Percentiles rank a stretch among this genome's conserved stretches.
phyloP scores from a whole-genome alignment of 2,113 vertebrate genomes.

The Ameiurus melas region DNA sequence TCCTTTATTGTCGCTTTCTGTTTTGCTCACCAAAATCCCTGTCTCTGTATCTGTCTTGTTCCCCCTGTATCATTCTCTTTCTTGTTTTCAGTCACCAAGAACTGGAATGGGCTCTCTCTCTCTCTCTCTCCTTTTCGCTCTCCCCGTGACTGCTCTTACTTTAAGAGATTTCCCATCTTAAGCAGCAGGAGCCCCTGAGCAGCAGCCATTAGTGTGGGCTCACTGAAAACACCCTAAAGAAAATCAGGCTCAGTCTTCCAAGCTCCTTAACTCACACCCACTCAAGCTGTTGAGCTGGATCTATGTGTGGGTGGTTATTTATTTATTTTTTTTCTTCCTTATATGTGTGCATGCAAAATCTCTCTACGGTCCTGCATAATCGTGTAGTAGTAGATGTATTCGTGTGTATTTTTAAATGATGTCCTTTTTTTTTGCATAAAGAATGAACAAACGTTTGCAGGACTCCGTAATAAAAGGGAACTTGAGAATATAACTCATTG shows the following conservation, averaged over 20 bases:
- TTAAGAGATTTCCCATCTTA: constrained; percentile 72
- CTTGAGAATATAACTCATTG: too few relatives aligned
- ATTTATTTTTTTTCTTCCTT: constrained; percentile 20
- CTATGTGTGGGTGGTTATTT: constrained; percentile 40
- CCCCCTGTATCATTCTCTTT: constrained; percentile 65
- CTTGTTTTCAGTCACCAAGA: constrained; percentile 39
- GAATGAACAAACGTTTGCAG: not conserved
- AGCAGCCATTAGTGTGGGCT: constrained; percentile 72
- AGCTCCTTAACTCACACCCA: constrained; percentile 66
- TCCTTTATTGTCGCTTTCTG: constrained; percentile 11
- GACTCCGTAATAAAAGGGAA: too few relatives aligned
- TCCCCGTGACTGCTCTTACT: constrained; percentile 64
- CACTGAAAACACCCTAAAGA: constrained; percentile 63
- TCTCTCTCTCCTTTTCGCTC: constrained; percentile 70
- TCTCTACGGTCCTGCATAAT: not conserved
- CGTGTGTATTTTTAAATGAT: not conserved
- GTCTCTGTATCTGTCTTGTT: constrained; percentile 54
- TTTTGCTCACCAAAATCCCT: constrained; percentile 35
- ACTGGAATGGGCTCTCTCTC: constrained; percentile 71
- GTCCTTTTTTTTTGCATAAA: not conserved
- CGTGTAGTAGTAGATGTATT: not conserved
- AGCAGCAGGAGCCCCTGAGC: constrained; percentile 71
- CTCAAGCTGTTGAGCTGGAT: constrained; percentile 68
- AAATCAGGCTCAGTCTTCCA: constrained; percentile 64
- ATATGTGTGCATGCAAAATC: constrained; percentile 8